Conservation (phyloP, 1,140 invertebrate species). For the Diachasmimorpha longicaudata region DNA sequence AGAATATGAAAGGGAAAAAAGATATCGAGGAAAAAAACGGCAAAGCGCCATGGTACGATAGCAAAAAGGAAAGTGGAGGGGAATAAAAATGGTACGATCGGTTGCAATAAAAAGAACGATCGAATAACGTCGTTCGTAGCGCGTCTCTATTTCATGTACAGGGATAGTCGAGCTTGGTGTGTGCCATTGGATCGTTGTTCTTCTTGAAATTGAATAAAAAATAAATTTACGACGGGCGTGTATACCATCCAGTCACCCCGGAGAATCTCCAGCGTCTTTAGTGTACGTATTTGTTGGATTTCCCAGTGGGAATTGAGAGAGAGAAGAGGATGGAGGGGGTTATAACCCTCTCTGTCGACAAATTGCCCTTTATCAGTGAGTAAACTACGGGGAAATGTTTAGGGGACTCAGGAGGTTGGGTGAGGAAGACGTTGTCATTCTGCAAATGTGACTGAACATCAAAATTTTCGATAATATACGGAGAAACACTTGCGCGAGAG, state of each 20-base stretch:
- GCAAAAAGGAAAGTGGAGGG: neutral
- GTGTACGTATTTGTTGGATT: neutral
- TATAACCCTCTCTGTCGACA: neutral
- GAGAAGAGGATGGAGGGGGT: neutral
- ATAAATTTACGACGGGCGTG: slow-evolving; percentile 3
- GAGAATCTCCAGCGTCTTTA: neutral
- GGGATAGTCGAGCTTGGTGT: neutral
- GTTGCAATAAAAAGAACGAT: slow-evolving; percentile 5
- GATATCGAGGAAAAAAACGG: neutral
- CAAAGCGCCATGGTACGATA: neutral
- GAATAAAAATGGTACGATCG: slow-evolving; percentile 1
- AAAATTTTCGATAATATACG: too few relatives aligned
- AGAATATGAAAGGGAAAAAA: neutral
- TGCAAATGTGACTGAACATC: neutral
- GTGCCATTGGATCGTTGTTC: neutral
- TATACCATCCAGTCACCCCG: neutral
- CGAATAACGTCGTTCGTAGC: slow-evolving; percentile 6
- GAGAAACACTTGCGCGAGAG: too few relatives aligned
- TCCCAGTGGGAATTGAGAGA: neutral
- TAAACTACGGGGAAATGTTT: neutral
- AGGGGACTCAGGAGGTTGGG: neutral
- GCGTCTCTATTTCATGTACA: slow-evolving; percentile 10
- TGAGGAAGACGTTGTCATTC: neutral
- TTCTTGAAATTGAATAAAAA: slow-evolving; percentile 9
- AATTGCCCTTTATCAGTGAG: neutral